Conservation (phyloP, 64 coral and sea anemone species). For the Actinia equina region DNA sequence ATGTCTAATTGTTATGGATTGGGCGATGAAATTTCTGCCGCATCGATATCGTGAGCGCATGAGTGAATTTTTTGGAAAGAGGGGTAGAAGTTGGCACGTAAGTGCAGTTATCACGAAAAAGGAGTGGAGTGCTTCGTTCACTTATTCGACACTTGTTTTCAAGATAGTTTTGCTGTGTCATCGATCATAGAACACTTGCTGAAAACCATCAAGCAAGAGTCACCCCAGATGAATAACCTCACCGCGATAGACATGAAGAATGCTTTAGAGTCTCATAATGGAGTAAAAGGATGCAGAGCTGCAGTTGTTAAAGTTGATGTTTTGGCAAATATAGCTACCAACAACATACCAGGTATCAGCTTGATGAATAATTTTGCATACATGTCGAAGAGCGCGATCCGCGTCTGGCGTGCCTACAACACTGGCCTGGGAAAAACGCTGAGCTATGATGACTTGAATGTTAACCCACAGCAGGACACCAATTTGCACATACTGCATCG, state of each 20-base stretch:
- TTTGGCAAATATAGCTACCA: neutral
- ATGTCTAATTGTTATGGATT: constrained; percentile 56
- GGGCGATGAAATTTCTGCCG: constrained; percentile 63
- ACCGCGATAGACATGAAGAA: constrained; percentile 35
- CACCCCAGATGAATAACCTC: constrained; percentile 18
- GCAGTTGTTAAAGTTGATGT: neutral
- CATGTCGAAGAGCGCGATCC: neutral
- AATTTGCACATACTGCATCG: constrained; percentile 26
- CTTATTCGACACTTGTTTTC: constrained; percentile 38
- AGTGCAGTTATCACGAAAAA: constrained; percentile 25
- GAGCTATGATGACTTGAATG: constrained; percentile 11
- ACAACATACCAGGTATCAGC: constrained; percentile 1
- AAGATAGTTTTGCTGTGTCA: constrained; percentile 54
- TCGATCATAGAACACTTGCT: constrained; percentile 62
- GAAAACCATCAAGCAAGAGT: constrained; percentile 41
- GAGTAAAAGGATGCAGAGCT: constrained; percentile 35
- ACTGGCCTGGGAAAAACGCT: constrained; percentile 12
- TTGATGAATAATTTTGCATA: constrained; percentile 8
- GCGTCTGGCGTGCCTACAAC: neutral
- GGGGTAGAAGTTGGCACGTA: constrained; percentile 40
- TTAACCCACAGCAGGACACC: constrained; percentile 32
- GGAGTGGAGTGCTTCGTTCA: constrained; percentile 61
- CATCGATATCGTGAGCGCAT: constrained; percentile 60
- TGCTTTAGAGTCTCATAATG: constrained; percentile 35
- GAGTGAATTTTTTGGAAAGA: constrained; percentile 64